These are phyloP conservation scores for Amphibalanus amphitrite DNA, from an alignment of 1,140 invertebrate species.

Conservation along the genomic window DNA sequence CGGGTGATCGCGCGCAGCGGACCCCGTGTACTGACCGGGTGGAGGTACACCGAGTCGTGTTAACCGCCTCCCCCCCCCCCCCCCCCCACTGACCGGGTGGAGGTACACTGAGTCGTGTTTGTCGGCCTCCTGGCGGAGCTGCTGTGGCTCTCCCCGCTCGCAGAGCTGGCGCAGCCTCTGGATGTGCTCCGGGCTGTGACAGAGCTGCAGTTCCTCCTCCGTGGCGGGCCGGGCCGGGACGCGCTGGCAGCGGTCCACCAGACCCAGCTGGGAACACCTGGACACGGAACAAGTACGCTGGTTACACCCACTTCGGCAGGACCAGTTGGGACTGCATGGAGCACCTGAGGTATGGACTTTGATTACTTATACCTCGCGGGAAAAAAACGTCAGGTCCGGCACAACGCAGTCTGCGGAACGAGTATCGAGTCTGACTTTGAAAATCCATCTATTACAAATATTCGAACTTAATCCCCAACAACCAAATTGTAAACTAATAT, in stretches of 20 bases:
- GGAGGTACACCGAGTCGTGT: no score
- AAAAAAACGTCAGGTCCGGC: neutral
- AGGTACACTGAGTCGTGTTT: no score
- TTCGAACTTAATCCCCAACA: no score
- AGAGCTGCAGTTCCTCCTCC: constrained; percentile 25
- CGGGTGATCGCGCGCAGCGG: no score
- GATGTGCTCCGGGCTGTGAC: constrained; percentile 12
- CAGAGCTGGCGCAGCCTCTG: neutral
- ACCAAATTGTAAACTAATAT: no score
- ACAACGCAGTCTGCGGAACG: neutral
- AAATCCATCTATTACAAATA: neutral
- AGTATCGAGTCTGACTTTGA: neutral
- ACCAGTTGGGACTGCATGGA: neutral
- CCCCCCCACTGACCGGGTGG: no score
- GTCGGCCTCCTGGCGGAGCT: no score
- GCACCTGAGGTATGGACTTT: neutral
- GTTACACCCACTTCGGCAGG: neutral
- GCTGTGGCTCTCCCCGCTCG: no score
- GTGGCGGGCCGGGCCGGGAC: constrained; percentile 23
- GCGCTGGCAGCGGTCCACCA: constrained; percentile 24
- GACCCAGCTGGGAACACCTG: constrained; percentile 22
- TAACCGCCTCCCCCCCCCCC: no score
- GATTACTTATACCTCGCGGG: neutral
- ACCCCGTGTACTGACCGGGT: no score
- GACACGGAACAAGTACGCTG: neutral